phyloP scores from a whole-genome alignment of 2,113 vertebrate genomes.

The Erpornis zantholeuca region DNA sequence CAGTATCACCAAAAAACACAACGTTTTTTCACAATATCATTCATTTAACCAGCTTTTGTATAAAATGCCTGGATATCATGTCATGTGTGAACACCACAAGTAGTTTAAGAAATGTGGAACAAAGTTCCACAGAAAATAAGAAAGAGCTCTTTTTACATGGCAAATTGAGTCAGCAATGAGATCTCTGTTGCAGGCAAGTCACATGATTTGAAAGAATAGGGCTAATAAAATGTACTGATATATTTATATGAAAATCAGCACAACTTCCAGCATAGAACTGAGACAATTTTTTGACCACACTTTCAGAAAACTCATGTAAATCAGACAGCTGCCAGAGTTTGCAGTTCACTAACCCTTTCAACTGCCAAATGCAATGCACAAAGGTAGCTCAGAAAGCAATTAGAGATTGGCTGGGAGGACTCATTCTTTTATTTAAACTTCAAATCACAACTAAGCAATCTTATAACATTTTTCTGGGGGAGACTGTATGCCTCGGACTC shows the following conservation, averaged over 20 bases:
- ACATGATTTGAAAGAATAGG: not conserved
- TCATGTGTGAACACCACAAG: not conserved
- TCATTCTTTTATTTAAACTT: constrained; percentile 17
- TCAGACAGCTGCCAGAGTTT: constrained; percentile 12
- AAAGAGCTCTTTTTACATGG: not conserved
- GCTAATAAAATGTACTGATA: constrained; percentile 15
- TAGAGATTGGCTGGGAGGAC: not conserved
- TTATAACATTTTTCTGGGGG: not conserved
- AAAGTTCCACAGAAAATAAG: constrained; percentile 14
- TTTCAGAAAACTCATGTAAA: constrained; percentile 21
- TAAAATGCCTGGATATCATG: not conserved
- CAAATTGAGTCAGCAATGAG: not conserved
- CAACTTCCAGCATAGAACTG: not conserved
- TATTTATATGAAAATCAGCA: constrained; percentile 36
- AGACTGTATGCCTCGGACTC: not conserved
- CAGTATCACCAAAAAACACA: not conserved
- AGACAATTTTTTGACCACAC: not conserved
- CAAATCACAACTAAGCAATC: not conserved
- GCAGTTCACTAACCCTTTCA: constrained; percentile 21
- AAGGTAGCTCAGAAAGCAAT: constrained; percentile 40
- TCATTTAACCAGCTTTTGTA: not conserved
- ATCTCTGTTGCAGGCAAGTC: constrained; percentile 8
- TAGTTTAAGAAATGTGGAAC: not conserved
- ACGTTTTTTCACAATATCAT: not conserved
- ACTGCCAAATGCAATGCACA: constrained; percentile 23